These are phyloP conservation scores for Podilymbus podiceps DNA, from an alignment of 2,113 vertebrate species.

Conservation along the genomic window DNA sequence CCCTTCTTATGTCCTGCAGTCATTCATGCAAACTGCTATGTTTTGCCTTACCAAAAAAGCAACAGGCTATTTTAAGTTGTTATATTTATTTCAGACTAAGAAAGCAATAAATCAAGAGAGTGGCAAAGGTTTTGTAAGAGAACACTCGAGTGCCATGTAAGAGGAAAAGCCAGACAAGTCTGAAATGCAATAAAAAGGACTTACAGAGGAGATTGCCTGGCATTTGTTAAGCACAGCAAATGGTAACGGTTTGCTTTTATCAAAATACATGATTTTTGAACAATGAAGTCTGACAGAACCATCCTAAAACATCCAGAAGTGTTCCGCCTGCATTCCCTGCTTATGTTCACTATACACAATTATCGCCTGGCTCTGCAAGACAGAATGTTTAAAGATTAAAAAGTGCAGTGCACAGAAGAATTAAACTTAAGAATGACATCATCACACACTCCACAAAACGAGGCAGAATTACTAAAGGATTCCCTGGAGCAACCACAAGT, in stretches of 20 bases:
- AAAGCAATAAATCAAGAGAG: constrained; percentile 26
- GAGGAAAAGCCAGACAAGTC: not conserved
- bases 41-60: not conserved
- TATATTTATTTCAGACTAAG: constrained; percentile 16
- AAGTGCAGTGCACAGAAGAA: not conserved
- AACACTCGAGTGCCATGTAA: not conserved
- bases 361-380: not conserved
- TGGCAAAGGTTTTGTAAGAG: not conserved
- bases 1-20: not conserved
- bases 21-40: not conserved
- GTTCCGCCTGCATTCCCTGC: not conserved
- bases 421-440: constrained; percentile 33
- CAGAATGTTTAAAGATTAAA: constrained; percentile 29
- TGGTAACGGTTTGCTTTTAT: not conserved
- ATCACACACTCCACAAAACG: constrained; percentile 23
- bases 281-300: not conserved
- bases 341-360: not conserved
- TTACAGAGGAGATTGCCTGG: not conserved
- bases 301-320: not conserved
- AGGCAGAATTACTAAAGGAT: constrained; percentile 56
- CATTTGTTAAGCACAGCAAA: constrained; percentile 33
- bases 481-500: constrained; percentile 52
- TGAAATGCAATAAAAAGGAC: constrained; percentile 19
- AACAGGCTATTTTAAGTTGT: not conserved
- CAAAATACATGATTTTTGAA: constrained; percentile 14